Evolutionary conservation across 2,797 vertebrate species (phyloP), one percentile per base, ranked within the genome.

Genomic region (Cyprinodon diabolis): DNA sequence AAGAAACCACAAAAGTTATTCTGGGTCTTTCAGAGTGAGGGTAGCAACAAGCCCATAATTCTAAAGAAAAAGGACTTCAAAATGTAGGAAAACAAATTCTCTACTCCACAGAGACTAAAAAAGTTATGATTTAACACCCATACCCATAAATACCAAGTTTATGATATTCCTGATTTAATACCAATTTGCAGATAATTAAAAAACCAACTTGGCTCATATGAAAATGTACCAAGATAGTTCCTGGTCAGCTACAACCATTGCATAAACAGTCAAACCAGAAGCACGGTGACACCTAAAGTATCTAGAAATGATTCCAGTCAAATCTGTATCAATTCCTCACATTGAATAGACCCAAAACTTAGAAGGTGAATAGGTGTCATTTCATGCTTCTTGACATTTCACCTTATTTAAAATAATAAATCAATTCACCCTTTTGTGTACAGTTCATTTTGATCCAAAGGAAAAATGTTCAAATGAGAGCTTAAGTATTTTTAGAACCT

Each of bases 391-490:
- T 51, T 68, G 48, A 68, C 66, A 68, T 68, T 68, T 68, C n/a
- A 68, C 66, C 47, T 52, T 17, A 37, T 68, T 52, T 10, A 37
- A 68, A n/a, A 52, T 15, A 3, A 12, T 52, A 52, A 8, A 7
- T 68, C 48, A 52, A 15, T 52, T 68, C 19, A 45, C 62, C 45
- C 40, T 30, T 63, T 45, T 21, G 45, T 63, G 11, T 12, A 43
- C 62, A 65, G 21, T 40, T 65, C 58, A 62, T 62, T 62, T 62
- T 62, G 58, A 62, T 30, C 58, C 58, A 35, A 23, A 67, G 25
- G 25, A 35, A 23, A 35, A 19, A 25, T 2, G 19, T 52, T 68
- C 66, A 68, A 9, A 51, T 67, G 17, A 51, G 19, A 68, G 66
- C 25, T n/a, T 25, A 52, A 68, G 25, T 52, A 49, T 19, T 68